Evolutionary conservation across 2,888 invertebrate species (phyloP), one percentile per base, ranked within the genome.

Genomic region (Megamerina dolium): DNA sequence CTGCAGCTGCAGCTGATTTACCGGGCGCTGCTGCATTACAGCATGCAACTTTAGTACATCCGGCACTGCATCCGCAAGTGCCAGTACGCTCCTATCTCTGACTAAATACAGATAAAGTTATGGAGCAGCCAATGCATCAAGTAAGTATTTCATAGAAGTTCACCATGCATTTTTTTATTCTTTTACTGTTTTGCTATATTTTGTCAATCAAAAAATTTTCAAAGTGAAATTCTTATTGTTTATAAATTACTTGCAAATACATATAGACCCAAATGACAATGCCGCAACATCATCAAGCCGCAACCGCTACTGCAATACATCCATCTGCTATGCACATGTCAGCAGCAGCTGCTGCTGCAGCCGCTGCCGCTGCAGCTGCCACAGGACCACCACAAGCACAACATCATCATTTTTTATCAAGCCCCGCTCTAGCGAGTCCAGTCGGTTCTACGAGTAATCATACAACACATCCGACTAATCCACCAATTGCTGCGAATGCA

Each of bases 61-160:
- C 94, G 73, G 94, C 92, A 75, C 85, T 95, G 77, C 92, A 93
- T 78, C 91, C 92, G 74, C 94, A 95, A 85, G 90, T 94, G 76
- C 92, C 92, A 74, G 92, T 92, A 75, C 88, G 91, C 77, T 90
- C 90, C 77, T 91, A 89, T 82, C 90, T 91, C 85, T 91, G 90
- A 91, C 90, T 90, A 89, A 87, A 88, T 86, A 86, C 72, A 60
- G 71, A 72, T 57, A 72, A 72, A 70, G 69, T 71, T 59, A 63
- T 71, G 64, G 72, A 72, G 60, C 70, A 71, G 60, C 67, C 69
- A 56, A 70, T 68, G 70, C 71, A 69, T 65, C 70, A 72, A 65
- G 72, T 70, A 58, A 68, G 67, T 66, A 23, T 23, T 8, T 23
- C 6, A 23, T 23, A 10, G n/a, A n/a, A n/a, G n/a, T n/a, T n/a